phyloP scores from a whole-genome alignment of 2,888 invertebrate genomes.

The Taphrorychus bicolor region DNA sequence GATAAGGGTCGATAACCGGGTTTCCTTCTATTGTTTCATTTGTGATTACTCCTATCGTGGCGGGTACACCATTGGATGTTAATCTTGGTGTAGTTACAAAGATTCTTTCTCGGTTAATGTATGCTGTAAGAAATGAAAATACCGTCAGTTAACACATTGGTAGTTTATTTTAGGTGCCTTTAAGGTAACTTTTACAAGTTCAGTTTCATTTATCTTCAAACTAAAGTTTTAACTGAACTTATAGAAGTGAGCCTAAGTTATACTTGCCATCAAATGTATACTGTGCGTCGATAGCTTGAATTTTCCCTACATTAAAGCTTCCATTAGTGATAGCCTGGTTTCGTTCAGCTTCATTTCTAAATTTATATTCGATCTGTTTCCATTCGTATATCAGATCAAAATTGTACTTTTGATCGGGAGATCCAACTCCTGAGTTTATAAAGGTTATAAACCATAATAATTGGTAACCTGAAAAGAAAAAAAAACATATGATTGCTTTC shows the following conservation, averaged over 20 bases:
- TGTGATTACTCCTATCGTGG: slow-evolving; percentile 70
- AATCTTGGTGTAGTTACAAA: slow-evolving; percentile 75
- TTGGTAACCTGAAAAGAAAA: not conserved
- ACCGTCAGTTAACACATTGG: too few relatives aligned
- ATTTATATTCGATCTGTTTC: slow-evolving; percentile 65
- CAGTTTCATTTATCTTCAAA: too few relatives aligned
- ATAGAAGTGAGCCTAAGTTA: too few relatives aligned
- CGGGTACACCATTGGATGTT: slow-evolving; percentile 74
- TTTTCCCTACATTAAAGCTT: slow-evolving; percentile 66
- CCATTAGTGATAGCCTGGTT: slow-evolving; percentile 60
- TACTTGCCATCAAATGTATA: slow-evolving; percentile 65
- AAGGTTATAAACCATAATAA: not conserved
- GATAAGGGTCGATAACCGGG: slow-evolving; percentile 64
- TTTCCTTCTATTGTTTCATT: slow-evolving; percentile 48
- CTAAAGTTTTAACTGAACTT: too few relatives aligned
- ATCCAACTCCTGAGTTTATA: not conserved
- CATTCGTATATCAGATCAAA: slow-evolving; percentile 62
- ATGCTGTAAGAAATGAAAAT: too few relatives aligned
- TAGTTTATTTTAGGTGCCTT: too few relatives aligned
- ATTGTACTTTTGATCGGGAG: not conserved
- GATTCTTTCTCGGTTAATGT: slow-evolving; percentile 56
- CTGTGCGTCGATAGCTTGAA: slow-evolving; percentile 75
- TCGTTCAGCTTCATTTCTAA: slow-evolving; percentile 62
- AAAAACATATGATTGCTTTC: too few relatives aligned
- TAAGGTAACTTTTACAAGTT: too few relatives aligned